Evolutionary conservation across 2,797 vertebrate species (phyloP).

Genomic region (Lerista edwardsae): DNA sequence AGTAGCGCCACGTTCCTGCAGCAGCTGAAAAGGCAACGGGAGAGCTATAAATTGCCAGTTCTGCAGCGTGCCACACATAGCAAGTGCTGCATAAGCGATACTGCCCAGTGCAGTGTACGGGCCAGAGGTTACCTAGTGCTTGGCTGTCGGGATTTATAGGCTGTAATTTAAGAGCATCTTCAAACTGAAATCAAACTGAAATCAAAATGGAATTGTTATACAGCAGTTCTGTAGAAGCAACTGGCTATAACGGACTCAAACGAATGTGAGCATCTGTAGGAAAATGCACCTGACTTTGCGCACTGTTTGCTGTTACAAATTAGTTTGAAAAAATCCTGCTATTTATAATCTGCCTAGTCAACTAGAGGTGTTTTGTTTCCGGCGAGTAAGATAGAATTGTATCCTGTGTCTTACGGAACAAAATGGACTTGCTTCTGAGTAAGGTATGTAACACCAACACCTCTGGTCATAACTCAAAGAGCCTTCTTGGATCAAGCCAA

Average conservation of each 20-base stretch:
- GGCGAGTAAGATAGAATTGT: too few relatives aligned
- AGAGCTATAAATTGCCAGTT: neutral
- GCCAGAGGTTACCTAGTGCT: neutral
- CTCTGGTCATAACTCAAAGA: too few relatives aligned
- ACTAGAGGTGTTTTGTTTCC: too few relatives aligned
- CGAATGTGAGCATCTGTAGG: neutral
- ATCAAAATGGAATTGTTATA: neutral
- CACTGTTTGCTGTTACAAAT: too few relatives aligned
- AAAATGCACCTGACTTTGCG: neutral
- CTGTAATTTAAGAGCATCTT: neutral
- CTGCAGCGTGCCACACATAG: neutral
- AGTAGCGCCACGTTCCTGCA: neutral
- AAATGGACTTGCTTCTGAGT: too few relatives aligned
- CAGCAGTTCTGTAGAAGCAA: neutral
- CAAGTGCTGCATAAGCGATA: neutral
- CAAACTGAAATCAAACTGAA: too few relatives aligned
- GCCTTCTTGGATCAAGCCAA: too few relatives aligned
- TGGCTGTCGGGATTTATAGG: neutral
- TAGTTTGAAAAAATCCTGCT: neutral
- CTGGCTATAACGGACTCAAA: neutral
- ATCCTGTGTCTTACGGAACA: too few relatives aligned
- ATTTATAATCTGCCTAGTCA: neutral
- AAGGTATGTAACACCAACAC: too few relatives aligned
- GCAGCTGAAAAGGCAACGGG: neutral
- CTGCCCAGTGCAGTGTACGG: neutral